Conservation (phyloP, 1,140 invertebrate species). For the Drosophila arawakana region DNA sequence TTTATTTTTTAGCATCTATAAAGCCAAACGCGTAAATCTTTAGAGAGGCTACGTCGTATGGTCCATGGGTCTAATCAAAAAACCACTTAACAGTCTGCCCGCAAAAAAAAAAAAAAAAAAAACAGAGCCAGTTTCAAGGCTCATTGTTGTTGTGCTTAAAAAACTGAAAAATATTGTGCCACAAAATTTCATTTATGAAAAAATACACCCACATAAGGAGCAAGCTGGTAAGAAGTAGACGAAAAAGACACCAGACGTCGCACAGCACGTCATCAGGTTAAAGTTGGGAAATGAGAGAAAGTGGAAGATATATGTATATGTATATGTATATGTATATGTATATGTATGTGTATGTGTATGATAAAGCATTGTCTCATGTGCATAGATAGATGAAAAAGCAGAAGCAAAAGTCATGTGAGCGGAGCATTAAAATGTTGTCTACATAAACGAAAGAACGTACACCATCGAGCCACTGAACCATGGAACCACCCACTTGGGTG, state of each 20-base stretch:
- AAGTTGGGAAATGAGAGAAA: background rate
- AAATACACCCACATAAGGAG: slow-evolving; percentile 28
- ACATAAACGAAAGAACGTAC: slow-evolving; percentile 18
- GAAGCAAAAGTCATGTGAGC: slow-evolving; percentile 62
- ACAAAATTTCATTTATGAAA: slow-evolving; percentile 76
- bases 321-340: slow-evolving; percentile 29
- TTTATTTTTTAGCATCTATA: slow-evolving; percentile 42
- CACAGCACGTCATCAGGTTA: slow-evolving; percentile 21
- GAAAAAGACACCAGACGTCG: slow-evolving; percentile 33
- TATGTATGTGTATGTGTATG: slow-evolving; percentile 38
- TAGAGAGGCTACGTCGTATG: slow-evolving; percentile 21
- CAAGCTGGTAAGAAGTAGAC: background rate
- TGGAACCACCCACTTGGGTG: slow-evolving; percentile 23
- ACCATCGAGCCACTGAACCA: slow-evolving; percentile 1
- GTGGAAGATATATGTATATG: slow-evolving; percentile 8
- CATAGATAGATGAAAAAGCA: slow-evolving; percentile 52
- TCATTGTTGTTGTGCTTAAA: slow-evolving; percentile 51
- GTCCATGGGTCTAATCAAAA: slow-evolving; percentile 70
- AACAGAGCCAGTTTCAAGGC: slow-evolving; percentile 11
- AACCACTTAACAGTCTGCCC: slow-evolving; percentile 70
- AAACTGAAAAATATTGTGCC: slow-evolving; percentile 70
- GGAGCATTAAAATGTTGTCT: slow-evolving; percentile 49
- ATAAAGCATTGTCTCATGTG: slow-evolving; percentile 78
- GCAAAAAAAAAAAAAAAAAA: background rate
- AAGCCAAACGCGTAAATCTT: slow-evolving; percentile 59